These are phyloP conservation scores for Porphyrio hochstetteri DNA, from an alignment of 2,113 vertebrate genomes.

Conservation along the genomic window DNA sequence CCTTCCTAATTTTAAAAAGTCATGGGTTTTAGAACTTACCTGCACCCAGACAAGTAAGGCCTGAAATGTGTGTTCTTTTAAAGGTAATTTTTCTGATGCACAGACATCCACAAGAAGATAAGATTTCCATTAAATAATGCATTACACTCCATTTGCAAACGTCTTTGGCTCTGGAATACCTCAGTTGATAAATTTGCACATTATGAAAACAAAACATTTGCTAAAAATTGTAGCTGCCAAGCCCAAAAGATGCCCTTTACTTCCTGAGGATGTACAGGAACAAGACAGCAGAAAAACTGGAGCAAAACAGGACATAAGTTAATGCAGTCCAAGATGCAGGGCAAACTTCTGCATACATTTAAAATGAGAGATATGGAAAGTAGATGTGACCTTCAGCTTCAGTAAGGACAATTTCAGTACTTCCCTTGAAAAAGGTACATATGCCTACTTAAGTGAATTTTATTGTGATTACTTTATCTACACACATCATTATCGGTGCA, in stretches of 20 bases:
- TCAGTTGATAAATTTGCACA: not conserved
- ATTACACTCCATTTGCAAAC: not conserved
- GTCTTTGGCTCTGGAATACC: not conserved
- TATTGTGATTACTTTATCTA: not conserved
- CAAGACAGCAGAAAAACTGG: not conserved
- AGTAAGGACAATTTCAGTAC: not conserved
- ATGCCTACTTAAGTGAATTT: not conserved
- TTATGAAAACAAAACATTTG: not conserved
- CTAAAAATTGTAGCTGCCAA: not conserved
- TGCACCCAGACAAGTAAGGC: not conserved
- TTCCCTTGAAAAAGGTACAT: not conserved
- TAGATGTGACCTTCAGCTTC: not conserved
- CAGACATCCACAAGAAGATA: not conserved
- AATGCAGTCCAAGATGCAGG: not conserved
- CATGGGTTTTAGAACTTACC: not conserved
- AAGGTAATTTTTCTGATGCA: not conserved
- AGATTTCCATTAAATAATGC: not conserved
- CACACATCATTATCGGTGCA: not conserved
- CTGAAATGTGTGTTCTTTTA: not conserved
- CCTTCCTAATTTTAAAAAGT: not conserved
- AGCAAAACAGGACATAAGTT: not conserved
- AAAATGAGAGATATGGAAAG: not conserved
- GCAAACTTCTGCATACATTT: not conserved
- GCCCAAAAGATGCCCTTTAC: not conserved
- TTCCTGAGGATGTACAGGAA: not conserved